Evolutionary conservation across 2,797 vertebrate genomes (phyloP).

Genomic region (Peromyscus attwateri): DNA sequence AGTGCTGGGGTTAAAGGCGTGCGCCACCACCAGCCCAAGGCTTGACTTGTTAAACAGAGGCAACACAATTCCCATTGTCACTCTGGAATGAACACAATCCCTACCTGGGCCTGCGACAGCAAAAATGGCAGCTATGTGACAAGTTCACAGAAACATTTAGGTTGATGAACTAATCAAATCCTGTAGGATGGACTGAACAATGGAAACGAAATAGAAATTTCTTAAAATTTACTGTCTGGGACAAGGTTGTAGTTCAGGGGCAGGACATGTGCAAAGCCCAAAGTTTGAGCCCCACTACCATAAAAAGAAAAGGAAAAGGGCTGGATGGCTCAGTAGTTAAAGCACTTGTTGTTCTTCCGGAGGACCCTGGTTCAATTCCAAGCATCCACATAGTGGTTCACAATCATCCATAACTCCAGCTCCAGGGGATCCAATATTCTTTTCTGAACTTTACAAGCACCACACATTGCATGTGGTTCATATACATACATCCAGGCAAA

Average conservation of each 20-base stretch:
- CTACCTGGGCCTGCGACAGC: background rate
- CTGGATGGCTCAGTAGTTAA: background rate
- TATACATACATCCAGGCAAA: background rate
- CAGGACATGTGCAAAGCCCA: background rate
- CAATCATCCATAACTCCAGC: background rate
- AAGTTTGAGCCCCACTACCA: background rate
- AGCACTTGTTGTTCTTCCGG: background rate
- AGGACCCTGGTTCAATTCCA: background rate
- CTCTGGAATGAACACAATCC: background rate
- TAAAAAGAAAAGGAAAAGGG: background rate
- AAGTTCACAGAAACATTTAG: background rate
- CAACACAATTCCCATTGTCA: background rate
- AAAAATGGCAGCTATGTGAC: background rate
- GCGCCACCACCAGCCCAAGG: too few relatives aligned
- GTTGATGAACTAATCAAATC: background rate
- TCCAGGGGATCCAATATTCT: background rate
- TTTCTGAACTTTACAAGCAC: background rate
- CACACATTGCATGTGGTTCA: background rate
- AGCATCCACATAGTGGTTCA: background rate
- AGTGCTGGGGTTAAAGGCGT: too few relatives aligned
- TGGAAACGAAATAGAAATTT: background rate
- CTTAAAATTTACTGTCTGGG: background rate
- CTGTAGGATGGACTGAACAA: background rate
- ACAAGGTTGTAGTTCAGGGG: background rate
- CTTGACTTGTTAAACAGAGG: background rate